Evolutionary conservation across 2,888 invertebrate species (phyloP), one percentile per base, ranked within the genome.

Genomic region (Dimorphilus gyrociliatus): DNA sequence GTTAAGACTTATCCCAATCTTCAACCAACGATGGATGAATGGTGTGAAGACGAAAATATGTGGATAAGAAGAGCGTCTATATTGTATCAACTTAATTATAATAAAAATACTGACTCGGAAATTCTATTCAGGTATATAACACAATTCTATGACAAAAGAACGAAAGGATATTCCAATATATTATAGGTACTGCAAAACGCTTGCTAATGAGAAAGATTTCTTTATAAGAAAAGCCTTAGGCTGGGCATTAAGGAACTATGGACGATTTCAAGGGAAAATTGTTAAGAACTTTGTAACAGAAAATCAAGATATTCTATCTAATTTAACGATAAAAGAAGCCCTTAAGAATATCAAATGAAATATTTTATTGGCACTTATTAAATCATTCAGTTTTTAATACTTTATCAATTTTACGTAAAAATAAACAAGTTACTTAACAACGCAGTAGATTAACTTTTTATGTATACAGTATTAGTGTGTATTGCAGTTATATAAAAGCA

Each of bases 201-300:
- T 38, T 14, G 35, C 32, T 13, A 32, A 42, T 18, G 41, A 44
- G 19, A 27, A 38, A 19, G 45, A 45, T 19, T 45, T 45, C 30
- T 45, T 45, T 29, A 45, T 45, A 19, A 34, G 35, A 35, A 45
- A 45, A 27, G 41, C 44, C 6, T 42, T 45, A 17, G 45, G 45
- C 19, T 45, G 45, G 45, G 39, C 45, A 6, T 27, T 45, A 14
- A 23, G 45, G 13, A 26, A 39, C 5, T 36, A 41, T 17, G 29
- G 25, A 27, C 27, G 32, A 23, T 25, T 19, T 17, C 32, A 41
- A 21, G 34, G 37, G 16, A 15, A 23, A n/a, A 30, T 29, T 7
- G 42, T 45, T 5, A 33, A 30, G 13, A 19, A 15, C 3, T 45
- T 42, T 34, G 44, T 42, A 13, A 25, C 26, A 12, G 26, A 35